Evolutionary conservation across 2,888 invertebrate species (phyloP).

Genomic region (Hedya salicella): DNA sequence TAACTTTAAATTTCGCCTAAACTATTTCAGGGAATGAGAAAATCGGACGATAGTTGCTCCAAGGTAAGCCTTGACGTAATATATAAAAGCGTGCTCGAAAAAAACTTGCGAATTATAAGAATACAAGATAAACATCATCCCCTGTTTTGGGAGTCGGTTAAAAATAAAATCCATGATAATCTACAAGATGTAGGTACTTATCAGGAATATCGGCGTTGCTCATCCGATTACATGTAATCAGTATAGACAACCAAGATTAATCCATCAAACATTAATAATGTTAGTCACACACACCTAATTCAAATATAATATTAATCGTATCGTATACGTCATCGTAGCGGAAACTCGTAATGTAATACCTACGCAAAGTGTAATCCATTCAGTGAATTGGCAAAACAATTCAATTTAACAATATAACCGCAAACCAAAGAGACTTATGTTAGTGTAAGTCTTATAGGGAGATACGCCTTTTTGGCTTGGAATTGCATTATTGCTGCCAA

Average conservation of each 20-base stretch:
- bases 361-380: slow-evolving; percentile 34
- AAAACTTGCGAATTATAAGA: too few relatives aligned
- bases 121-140: too few relatives aligned
- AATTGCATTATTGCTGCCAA: slow-evolving; percentile 7
- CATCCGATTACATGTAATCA: slow-evolving; percentile 9
- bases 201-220: background rate
- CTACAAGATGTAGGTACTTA: too few relatives aligned
- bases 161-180: too few relatives aligned
- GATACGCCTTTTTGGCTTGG: background rate
- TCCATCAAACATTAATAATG: slow-evolving; percentile 1
- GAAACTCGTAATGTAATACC: slow-evolving; percentile 16
- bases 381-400: slow-evolving; percentile 42
- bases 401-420: slow-evolving; percentile 20
- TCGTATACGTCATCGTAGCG: slow-evolving; percentile 18
- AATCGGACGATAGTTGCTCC: too few relatives aligned
- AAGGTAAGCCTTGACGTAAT: too few relatives aligned
- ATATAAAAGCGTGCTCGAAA: too few relatives aligned
- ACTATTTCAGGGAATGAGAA: too few relatives aligned
- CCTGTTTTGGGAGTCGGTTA: too few relatives aligned
- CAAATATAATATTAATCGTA: slow-evolving; percentile 4
- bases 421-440: background rate
- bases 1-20: too few relatives aligned
- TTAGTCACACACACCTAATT: slow-evolving; percentile 13
- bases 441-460: background rate
- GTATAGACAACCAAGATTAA: background rate